Evolutionary conservation across 2,888 invertebrate species (phyloP), one percentile per base, ranked within the genome.

Genomic region (Brassicogethes aeneus): DNA sequence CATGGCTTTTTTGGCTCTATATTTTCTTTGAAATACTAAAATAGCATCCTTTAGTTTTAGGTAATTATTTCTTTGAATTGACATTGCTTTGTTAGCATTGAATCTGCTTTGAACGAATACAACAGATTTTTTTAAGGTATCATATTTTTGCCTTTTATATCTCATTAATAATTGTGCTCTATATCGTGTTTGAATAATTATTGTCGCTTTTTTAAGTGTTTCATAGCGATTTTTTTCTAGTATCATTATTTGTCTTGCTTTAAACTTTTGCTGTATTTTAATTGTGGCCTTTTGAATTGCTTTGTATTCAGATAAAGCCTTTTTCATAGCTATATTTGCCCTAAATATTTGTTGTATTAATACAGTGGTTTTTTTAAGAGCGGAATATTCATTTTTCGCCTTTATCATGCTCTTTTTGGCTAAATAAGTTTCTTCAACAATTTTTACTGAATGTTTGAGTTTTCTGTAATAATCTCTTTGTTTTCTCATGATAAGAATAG

Each of bases 141-240:
- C 15, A 42, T 65, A 72, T 12, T 56, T 34, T 3, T 45, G 39
- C 46, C 61, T 58, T 3, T 54, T 47, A 43, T 50, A 48, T 48
- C 61, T 66, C 60, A 65, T 68, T 1, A 51, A 36, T 32, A 61
- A 47, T 44, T 60, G 65, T 1, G 73, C 67, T 45, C 71, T 71
- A 50, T 71, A 74, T 30, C 59, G 55, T 15, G 51, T 62, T 53
- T 75, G 74, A 43, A 75, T 65, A 12, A 57, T 31, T 15, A 65
- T 52, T 1, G 60, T 54, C 10, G 70, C 61, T 1, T 48, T 48
- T 61, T 57, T 69, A 3, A 65, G 45, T 30, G 40, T 50, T 1
- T 54, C 33, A 52, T 61, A 72, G 17, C 59, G 49, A 2, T 47
- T 39, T 43, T 59, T 57, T 50, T 66, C 56, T 15, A 45, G 47